Base-by-base conservation (phyloP, 2,888 invertebrate species). In the Hipparchia sbordonii region DNA sequence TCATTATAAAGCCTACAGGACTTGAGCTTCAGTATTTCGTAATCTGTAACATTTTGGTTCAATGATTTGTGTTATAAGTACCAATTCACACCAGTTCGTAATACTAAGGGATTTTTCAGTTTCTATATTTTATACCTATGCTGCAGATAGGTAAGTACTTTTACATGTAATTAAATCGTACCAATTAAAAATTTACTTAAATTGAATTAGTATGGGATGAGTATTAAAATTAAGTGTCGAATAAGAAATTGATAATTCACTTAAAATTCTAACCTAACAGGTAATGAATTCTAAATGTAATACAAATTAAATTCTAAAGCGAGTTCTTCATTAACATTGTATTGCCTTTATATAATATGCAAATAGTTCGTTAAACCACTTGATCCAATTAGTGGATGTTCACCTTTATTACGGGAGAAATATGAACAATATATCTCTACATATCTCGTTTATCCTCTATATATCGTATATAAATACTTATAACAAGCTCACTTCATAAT, bases 311-410 rank as follows among this genome's bases (percentile, higher is more conserved):
- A 75, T 67, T 68, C 65, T 46, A 75, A 69, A 67, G 62, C 69
- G 62, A 51, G 45, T 71, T 73, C 57, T 75, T 75, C 75, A 72
- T 77, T 77, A 76, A 74, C 74, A 72, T 74, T 71, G 72, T 78
- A 70, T 72, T 74, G 68, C 46, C 12, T 71, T 71, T 39, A 75
- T 77, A 67, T 73, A 77, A 72, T 79, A 77, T 78, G 78, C 75
- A 78, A 78, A 79, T 77, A 71, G 70, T 75, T 75, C 74, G 73
- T 72, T 73, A 77, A 75, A 63, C 73, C 75, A 67, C 65, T 23
- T 72, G 72, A 77, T 77, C 69, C 62, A 72, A 76, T 77, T 74
- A 75, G 72, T 12, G 71, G 56, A 65, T 72, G 65, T 74, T 72
- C 73, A 70, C 70, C 74, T 74, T 67, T 70, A 70, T 56, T 66